A percentile compares a stretch with the other conserved stretches of the same genome.
These are phyloP conservation scores for Euura saliciscinereae DNA, from an alignment of 1,140 invertebrate species.

Conservation along the genomic window DNA sequence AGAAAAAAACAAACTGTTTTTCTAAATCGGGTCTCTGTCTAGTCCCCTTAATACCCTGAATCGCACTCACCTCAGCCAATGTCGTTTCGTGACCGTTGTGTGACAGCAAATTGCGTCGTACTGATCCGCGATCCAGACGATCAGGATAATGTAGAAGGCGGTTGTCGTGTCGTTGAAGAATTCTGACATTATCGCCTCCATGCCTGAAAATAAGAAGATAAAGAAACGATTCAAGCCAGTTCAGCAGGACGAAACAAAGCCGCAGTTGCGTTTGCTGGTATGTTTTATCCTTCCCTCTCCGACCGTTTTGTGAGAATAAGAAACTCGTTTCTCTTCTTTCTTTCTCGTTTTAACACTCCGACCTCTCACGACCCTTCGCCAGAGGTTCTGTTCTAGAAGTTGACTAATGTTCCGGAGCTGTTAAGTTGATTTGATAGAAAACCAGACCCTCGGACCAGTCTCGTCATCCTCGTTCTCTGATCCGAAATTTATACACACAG, in stretches of 20 bases:
- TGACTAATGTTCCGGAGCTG: constrained; percentile 28
- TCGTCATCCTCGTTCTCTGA: constrained; percentile 17
- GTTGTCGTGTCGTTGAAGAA: constrained; percentile 99
- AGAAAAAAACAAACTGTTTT: too few species aligned
- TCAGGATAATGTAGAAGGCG: constrained; percentile 98
- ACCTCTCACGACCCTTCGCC: not conserved
- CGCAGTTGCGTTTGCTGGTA: not conserved
- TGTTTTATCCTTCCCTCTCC: too few species aligned
- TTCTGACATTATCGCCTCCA: constrained; percentile 99
- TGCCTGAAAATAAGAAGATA: constrained; percentile 72
- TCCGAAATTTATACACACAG: constrained; percentile 28
- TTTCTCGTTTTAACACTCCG: not conserved
- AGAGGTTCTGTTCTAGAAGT: not conserved
- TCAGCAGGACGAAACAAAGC: not conserved
- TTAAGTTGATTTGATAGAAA: constrained; percentile 31
- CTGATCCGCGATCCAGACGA: constrained; percentile 99
- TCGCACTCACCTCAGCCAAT: constrained; percentile 88
- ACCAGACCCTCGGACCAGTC: not conserved
- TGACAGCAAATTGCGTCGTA: constrained; percentile 99
- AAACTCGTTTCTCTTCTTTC: not conserved
- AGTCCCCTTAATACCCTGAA: not conserved
- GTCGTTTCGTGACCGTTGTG: constrained; percentile 90
- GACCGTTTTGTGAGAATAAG: not conserved
- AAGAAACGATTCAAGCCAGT: not conserved
- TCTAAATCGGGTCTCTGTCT: not conserved